Evolutionary conservation across 2,113 vertebrate species (phyloP), one percentile per base, ranked within the genome.

Genomic region (Takifugu bimaculatus): DNA sequence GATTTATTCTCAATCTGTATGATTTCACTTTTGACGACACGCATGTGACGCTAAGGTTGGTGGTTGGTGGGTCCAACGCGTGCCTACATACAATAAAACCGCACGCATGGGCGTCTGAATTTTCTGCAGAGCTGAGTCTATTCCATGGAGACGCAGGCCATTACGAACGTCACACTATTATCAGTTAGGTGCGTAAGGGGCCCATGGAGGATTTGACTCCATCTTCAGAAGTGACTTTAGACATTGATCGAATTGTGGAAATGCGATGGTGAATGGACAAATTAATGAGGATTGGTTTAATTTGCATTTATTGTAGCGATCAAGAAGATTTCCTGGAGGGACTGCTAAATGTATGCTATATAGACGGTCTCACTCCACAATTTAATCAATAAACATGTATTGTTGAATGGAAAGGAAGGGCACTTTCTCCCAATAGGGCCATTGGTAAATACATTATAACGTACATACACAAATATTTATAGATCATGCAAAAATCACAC

Each of bases 131-230:
- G 49, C 66, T 67, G 57, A 70, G 74, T 72, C 54, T 77, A 58
- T 63, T 75, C 54, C 53, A 26, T 25, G 26, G 75, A 71, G 70
- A 72, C 32, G 15, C 26, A 50, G 73, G 44, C 63, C 68, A 80
- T 88, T 84, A 72, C 51, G 70, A 45, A 48, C 61, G 78, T 70
- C 68, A 70, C 63, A 62, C 58, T 54, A 84, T 83, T 81, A 80
- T 73, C 72, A 77, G 78, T 85, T 78, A 81, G 65, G 60, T 60
- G 32, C 28, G 27, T 50, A 51, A 29, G 69, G 73, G 72, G 50
- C 66, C 70, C 74, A 63, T 53, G 4, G 63, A 73, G 57, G 63
- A 73, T 64, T 13, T 0, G 6, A 54, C 60, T 77, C 47, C n/a
- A 6, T 73, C 72, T 71, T 74, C 39, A 35, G 75, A 68, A 80